phyloP scores from a whole-genome alignment of 2,888 invertebrate species.

The Beris chalybata region DNA sequence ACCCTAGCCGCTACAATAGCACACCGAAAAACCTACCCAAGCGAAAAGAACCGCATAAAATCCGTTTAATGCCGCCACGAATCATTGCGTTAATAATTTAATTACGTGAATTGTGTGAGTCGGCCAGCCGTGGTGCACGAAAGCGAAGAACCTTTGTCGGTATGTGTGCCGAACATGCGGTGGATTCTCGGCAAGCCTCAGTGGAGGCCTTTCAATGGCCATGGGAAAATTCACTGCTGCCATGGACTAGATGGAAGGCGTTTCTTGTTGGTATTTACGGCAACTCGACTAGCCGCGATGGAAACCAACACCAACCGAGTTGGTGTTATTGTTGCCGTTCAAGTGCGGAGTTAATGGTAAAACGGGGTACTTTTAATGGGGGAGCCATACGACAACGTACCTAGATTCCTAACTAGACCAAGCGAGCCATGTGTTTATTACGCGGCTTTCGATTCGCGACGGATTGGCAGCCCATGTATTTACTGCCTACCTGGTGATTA shows the following conservation, averaged over 20 bases:
- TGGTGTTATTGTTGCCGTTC: not conserved
- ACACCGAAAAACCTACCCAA: slow-evolving; percentile 6
- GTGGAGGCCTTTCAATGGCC: slow-evolving; percentile 3
- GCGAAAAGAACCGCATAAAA: slow-evolving; percentile 33
- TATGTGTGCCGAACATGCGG: not conserved
- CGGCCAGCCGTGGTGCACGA: not conserved
- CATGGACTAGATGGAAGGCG: not conserved
- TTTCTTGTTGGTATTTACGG: not conserved
- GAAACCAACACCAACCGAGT: not conserved
- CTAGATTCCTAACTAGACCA: slow-evolving; percentile 4
- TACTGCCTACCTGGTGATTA: slow-evolving; percentile 15
- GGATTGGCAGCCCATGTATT: not conserved
- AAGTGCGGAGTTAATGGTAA: not conserved
- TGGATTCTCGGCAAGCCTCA: not conserved
- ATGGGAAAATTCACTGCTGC: slow-evolving; percentile 15
- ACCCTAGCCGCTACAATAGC: not conserved
- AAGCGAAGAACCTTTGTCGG: not conserved
- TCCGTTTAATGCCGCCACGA: slow-evolving; percentile 36
- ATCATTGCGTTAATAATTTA: slow-evolving; percentile 38
- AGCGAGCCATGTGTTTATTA: slow-evolving; percentile 21
- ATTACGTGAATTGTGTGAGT: slow-evolving; percentile 21
- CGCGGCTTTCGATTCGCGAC: slow-evolving; percentile 13
- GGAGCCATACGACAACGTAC: not conserved
- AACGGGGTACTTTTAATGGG: slow-evolving; percentile 1
- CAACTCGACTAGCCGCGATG: not conserved